Conservation (phyloP, 2,888 invertebrate species). For the Plagodis dolabraria region DNA sequence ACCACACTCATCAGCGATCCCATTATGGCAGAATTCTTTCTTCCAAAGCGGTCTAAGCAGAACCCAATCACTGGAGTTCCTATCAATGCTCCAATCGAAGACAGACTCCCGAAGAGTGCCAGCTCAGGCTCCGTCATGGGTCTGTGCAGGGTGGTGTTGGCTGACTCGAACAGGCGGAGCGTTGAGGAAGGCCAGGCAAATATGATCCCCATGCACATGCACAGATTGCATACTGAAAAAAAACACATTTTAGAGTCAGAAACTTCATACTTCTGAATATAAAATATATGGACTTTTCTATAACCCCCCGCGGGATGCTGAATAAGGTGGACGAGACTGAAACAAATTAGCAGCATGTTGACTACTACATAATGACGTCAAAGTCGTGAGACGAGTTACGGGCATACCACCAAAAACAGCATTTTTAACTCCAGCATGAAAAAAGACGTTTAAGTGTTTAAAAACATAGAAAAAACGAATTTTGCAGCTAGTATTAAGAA, state of each 20-base stretch:
- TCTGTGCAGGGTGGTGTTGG: constrained; percentile 61
- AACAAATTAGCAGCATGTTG: too few species aligned
- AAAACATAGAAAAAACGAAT: too few species aligned
- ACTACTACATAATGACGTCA: too few species aligned
- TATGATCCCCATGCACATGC: constrained; percentile 58
- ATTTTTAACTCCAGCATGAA: too few species aligned
- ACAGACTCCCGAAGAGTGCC: constrained; percentile 60
- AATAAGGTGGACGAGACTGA: too few species aligned
- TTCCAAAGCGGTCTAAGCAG: constrained; percentile 56
- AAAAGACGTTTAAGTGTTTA: too few species aligned
- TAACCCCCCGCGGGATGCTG: too few species aligned
- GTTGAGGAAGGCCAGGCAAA: constrained; percentile 68
- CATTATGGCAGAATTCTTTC: constrained; percentile 53
- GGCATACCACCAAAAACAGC: too few species aligned
- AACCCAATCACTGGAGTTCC: constrained; percentile 54
- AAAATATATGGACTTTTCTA: too few species aligned
- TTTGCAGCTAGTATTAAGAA: too few species aligned
- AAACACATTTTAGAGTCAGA: not conserved
- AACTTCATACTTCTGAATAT: too few species aligned
- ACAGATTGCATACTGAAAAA: constrained; percentile 57
- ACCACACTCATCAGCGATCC: constrained; percentile 54
- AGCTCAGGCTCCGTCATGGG: constrained; percentile 61
- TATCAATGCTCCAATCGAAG: constrained; percentile 59
- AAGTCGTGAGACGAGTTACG: too few species aligned
- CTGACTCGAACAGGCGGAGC: constrained; percentile 57